Evolutionary conservation across 2,113 vertebrate species (phyloP), one percentile per base, ranked within the genome.

Genomic region (Melanerpes formicivorus): DNA sequence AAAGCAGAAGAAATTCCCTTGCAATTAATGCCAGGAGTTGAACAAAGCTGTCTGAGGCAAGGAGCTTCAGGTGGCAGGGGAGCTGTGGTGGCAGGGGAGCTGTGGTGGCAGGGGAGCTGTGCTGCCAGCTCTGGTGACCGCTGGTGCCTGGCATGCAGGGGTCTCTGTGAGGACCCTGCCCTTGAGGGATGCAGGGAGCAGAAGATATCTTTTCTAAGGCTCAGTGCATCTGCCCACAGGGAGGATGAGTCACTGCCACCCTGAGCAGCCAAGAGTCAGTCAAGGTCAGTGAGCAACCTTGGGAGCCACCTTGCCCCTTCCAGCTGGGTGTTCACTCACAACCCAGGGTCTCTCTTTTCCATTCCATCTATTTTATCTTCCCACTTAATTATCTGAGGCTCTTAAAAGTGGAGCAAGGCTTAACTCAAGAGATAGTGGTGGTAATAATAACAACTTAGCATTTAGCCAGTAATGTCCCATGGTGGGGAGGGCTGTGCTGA

Each of bases 321-420:
- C 65, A 27, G 42, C 21, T 34, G 40, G 42, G 27, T 88, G 80
- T 64, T 90, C 7, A 0, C 63, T 84, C 74, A 60, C 52, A 27
- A 83, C 17, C 62, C 37, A 29, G 0, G 2, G 48, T 44, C 10
- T 58, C 21, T 70, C 60, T 87, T 93, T 75, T 65, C 67, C 21
- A 15, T 82, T 58, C 58, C n/a, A 2, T 56, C 50, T 72, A 93
- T 91, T 94, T 94, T 83, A 87, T 94, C 80, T 90, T 71, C 72
- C 60, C 27, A 64, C 17, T 25, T 88, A 86, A 90, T 94, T 91
- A 91, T 58, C 69, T 21, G 44, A 88, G 54, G 67, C 66, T 82
- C 40, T 85, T 73, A 76, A 92, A 91, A 60, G 63, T 87, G 71
- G 84, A 92, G 75, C 70, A 93, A 87, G 42, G 26, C 67, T 96